phyloP scores from a whole-genome alignment of 2,888 invertebrate genomes.

The Spodoptera picta region DNA sequence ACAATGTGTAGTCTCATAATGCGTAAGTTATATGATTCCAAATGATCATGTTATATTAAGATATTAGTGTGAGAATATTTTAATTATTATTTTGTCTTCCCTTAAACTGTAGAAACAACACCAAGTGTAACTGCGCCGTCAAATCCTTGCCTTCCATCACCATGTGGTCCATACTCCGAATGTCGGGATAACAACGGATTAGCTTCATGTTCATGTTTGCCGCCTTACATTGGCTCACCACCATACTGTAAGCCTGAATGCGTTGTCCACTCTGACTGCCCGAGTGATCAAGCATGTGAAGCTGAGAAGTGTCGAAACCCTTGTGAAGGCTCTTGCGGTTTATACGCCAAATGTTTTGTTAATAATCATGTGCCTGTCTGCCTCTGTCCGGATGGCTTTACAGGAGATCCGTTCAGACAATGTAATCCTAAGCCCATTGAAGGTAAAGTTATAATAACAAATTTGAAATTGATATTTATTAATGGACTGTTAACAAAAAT shows the following conservation, averaged over 20 bases:
- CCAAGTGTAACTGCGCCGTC: slow-evolving; percentile 75
- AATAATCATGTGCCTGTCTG: slow-evolving; percentile 93
- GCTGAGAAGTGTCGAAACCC: slow-evolving; percentile 92
- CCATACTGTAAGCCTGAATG: slow-evolving; percentile 91
- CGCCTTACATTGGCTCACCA: slow-evolving; percentile 90
- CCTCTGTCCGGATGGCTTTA: slow-evolving; percentile 90
- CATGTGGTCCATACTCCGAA: slow-evolving; percentile 92
- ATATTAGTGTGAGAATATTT: no score
- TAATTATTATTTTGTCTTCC: slow-evolving; percentile 11
- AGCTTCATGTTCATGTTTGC: slow-evolving; percentile 92
- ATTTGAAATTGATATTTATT: background rate
- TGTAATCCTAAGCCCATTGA: slow-evolving; percentile 88
- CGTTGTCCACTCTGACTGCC: slow-evolving; percentile 90
- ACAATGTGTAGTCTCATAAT: slow-evolving; percentile 88
- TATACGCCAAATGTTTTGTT: slow-evolving; percentile 91
- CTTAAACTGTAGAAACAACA: slow-evolving; percentile 67
- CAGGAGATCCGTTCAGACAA: slow-evolving; percentile 92
- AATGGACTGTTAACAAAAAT: background rate
- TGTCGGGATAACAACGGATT: slow-evolving; percentile 92
- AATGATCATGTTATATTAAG: no score
- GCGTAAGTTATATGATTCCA: slow-evolving; percentile 79
- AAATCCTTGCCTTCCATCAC: slow-evolving; percentile 92
- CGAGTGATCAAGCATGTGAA: slow-evolving; percentile 90
- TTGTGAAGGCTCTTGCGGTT: slow-evolving; percentile 91
- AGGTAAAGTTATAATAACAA: slow-evolving; percentile 63